Evolutionary conservation across 1,140 invertebrate species (phyloP).

Genomic region (Hypothenemus hampei): DNA sequence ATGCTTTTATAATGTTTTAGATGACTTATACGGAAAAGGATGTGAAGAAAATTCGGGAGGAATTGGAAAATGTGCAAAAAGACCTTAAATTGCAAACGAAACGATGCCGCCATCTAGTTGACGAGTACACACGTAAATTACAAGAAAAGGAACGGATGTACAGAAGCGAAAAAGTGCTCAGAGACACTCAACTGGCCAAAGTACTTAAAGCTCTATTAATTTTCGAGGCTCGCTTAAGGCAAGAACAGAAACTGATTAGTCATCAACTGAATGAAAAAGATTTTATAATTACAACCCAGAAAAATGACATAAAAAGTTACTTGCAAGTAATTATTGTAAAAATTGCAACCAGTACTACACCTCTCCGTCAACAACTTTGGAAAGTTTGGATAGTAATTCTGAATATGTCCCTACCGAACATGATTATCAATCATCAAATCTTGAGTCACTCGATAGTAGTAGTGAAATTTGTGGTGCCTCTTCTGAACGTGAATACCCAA

Average conservation of each 20-base stretch:
- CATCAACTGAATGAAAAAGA: constrained; percentile 65
- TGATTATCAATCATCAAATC: constrained; percentile 43
- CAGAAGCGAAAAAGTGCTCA: constrained; percentile 54
- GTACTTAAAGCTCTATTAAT: constrained; percentile 63
- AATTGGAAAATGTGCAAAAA: constrained; percentile 58
- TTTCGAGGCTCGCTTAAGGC: constrained; percentile 65
- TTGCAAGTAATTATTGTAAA: constrained; percentile 50
- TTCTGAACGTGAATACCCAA: constrained; percentile 46
- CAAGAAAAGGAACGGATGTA: constrained; percentile 57
- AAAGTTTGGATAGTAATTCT: constrained; percentile 54
- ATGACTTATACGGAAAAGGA: constrained; percentile 45
- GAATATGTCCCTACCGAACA: constrained; percentile 50
- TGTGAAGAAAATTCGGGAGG: constrained; percentile 50
- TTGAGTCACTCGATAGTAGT: constrained; percentile 53
- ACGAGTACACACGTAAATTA: constrained; percentile 56
- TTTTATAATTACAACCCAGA: constrained; percentile 63
- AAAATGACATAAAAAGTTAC: constrained; percentile 62
- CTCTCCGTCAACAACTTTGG: constrained; percentile 50
- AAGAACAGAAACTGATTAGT: constrained; percentile 67
- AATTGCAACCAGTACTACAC: constrained; percentile 54
- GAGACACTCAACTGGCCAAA: constrained; percentile 62
- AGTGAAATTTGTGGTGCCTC: constrained; percentile 53
- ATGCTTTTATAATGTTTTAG: constrained; percentile 23
- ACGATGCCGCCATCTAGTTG: constrained; percentile 53
- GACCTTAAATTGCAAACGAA: constrained; percentile 60